phyloP scores from a whole-genome alignment of 2,888 invertebrate genomes.

The Spodoptera picta region DNA sequence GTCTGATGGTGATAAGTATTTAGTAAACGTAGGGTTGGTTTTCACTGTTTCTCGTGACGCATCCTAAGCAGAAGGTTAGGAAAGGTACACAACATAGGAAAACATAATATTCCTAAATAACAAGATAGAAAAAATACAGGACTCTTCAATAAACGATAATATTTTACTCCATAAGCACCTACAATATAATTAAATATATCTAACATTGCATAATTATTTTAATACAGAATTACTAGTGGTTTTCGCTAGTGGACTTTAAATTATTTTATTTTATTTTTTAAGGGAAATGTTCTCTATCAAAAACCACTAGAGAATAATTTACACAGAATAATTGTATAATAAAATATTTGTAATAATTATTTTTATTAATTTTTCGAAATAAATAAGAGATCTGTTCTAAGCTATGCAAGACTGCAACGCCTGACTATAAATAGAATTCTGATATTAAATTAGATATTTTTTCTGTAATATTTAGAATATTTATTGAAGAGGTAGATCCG shows the following conservation, averaged over 20 bases:
- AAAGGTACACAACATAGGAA: neutral
- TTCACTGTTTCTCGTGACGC: slow-evolving; percentile 11
- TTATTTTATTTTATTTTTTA: neutral
- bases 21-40: too few species aligned
- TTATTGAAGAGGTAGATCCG: slow-evolving; percentile 76
- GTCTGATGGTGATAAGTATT: too few species aligned
- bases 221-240: slow-evolving; percentile 7
- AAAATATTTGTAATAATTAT: neutral
- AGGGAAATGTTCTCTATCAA: slow-evolving; percentile 4
- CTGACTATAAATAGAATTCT: slow-evolving; percentile 57
- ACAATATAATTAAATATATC: slow-evolving; percentile 43
- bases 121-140: slow-evolving; percentile 59
- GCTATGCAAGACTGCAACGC: slow-evolving; percentile 54
- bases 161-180: slow-evolving; percentile 53
- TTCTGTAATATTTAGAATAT: slow-evolving; percentile 61
- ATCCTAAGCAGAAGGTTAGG: neutral
- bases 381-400: slow-evolving; percentile 27
- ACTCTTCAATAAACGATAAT: slow-evolving; percentile 47
- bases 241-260: slow-evolving; percentile 5
- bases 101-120: slow-evolving; percentile 16
- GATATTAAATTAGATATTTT: slow-evolving; percentile 42
- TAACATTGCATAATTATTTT: slow-evolving; percentile 49
- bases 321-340: slow-evolving; percentile 22
- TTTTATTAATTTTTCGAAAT: slow-evolving; percentile 19
- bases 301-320: slow-evolving; percentile 6